A percentile compares a stretch with the other conserved stretches of the same genome.
Evolutionary conservation across 2,888 invertebrate species (phyloP).

Genomic region (Pilophorus perplexus): DNA sequence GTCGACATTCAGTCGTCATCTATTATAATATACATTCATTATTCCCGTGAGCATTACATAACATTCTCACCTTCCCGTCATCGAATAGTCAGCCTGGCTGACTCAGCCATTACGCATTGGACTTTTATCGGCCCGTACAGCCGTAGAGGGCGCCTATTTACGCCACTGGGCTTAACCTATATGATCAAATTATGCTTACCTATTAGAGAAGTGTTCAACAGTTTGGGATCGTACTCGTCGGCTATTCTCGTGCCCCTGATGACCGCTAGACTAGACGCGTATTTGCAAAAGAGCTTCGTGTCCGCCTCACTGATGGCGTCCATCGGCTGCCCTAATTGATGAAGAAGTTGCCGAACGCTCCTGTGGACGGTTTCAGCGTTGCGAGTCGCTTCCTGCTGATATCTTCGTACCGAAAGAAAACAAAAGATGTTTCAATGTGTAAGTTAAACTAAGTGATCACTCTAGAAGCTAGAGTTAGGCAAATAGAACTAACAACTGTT

Average conservation of each 20-base stretch:
- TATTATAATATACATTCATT: no score
- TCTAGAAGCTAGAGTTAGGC: neutral
- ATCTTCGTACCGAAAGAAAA: no score
- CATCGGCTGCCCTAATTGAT: slow-evolving; percentile 71
- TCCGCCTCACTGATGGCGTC: slow-evolving; percentile 74
- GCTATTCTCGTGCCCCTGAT: slow-evolving; percentile 70
- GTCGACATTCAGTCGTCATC: no score
- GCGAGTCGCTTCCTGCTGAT: slow-evolving; percentile 75
- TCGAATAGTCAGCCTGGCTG: no score
- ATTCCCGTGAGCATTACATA: no score
- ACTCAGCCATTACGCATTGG: no score
- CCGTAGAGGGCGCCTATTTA: no score
- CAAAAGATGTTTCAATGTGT: no score
- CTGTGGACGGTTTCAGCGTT: slow-evolving; percentile 80
- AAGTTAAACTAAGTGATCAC: neutral
- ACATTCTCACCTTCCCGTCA: no score
- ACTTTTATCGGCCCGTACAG: no score
- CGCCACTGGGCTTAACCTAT: no score
- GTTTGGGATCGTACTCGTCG: slow-evolving; percentile 72
- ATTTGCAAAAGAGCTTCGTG: slow-evolving; percentile 83
- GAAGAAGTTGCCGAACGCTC: slow-evolving; percentile 74
- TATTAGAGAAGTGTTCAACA: slow-evolving; percentile 41
- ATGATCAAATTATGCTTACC: slow-evolving; percentile 16
- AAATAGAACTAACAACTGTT: slow-evolving; percentile 66
- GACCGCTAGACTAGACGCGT: slow-evolving; percentile 76